Evolutionary conservation across 2,113 vertebrate genomes (phyloP).

Genomic region (Centropus unirufus): DNA sequence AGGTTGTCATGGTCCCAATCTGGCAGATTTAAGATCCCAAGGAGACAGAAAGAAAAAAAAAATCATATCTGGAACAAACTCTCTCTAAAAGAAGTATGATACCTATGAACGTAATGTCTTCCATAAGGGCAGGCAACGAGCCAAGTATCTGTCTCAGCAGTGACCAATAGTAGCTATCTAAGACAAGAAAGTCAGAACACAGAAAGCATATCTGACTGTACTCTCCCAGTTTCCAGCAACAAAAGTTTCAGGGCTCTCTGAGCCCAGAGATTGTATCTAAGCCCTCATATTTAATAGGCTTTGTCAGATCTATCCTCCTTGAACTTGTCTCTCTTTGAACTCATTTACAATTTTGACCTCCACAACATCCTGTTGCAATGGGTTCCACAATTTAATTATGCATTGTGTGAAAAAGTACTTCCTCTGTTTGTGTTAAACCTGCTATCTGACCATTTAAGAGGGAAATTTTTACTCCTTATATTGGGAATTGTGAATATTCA

Average conservation of each 20-base stretch:
- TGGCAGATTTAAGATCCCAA: not conserved
- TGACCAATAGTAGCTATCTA: not conserved
- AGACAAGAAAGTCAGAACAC: slow-evolving; percentile 12
- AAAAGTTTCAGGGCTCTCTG: not conserved
- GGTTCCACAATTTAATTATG: slow-evolving; percentile 57
- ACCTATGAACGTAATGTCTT: not conserved
- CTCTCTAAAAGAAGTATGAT: not conserved
- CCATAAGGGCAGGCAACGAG: slow-evolving; percentile 2
- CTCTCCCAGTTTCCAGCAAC: not conserved
- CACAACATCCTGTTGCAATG: slow-evolving; percentile 66
- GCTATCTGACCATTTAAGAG: slow-evolving; percentile 14
- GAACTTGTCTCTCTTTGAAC: slow-evolving; percentile 67
- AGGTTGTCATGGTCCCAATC: not conserved
- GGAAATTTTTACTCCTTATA: slow-evolving; percentile 3
- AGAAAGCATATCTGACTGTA: not conserved
- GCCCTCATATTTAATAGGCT: slow-evolving; percentile 43
- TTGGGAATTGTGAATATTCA: slow-evolving; percentile 8
- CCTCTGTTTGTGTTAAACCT: slow-evolving; percentile 64
- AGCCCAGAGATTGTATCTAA: slow-evolving; percentile 22
- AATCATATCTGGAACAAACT: not conserved
- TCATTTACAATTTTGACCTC: slow-evolving; percentile 61
- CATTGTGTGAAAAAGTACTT: slow-evolving; percentile 68
- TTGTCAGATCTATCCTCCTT: slow-evolving; percentile 53
- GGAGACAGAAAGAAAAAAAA: not conserved
- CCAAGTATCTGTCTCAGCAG: slow-evolving; percentile 31